Base-by-base conservation (phyloP, 2,797 vertebrate genomes). In the Clamator glandarius region DNA sequence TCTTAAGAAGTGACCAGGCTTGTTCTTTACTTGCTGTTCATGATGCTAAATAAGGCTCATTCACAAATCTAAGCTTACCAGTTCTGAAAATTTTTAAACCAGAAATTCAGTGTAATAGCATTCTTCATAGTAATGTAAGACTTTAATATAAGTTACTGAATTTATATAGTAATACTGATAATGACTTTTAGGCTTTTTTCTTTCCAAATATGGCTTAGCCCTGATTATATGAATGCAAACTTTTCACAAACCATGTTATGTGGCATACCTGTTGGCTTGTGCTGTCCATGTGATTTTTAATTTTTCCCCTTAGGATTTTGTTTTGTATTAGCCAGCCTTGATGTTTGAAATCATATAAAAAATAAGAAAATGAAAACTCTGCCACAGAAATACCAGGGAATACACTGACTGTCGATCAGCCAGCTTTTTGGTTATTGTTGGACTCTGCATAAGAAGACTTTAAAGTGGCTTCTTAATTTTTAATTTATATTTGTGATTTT, bases 41-140 rank as follows among this genome's bases (percentile, higher is more conserved):
- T 58, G 74, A 93, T 96, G 78, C 78, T 91, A 95, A 97, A 73
- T 95, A 89, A 87, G 93, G 63, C 85, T 92, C n/a, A 77, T 90
- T 97, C 78, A 79, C 66, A 96, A 89, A 91, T 64, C 25, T 1
- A 0, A n/a, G 10, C 28, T 66, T 62, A 46, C 21, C 15, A 61
- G 66, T 96, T 93, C 76, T 90, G 93, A 74, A 88, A 86, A 88
- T 92, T 87, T 94, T 95, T 69, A 82, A 96, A 74, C 88, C 33
- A 50, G 63, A 93, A 79, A 42, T 91, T 81, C 87, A 92, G 44
- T 92, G 33, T 90, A 96, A 96, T 85, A 95, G 73, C 29, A 70
- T 29, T 46, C 46, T 96, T 97, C 76, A 73, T 44, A 84, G 54
- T 87, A 83, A 92, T 94, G 95, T 91, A 92, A 95, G 89, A 74